Conservation (phyloP, 1,140 invertebrate species). For the Brachionus angularis region DNA sequence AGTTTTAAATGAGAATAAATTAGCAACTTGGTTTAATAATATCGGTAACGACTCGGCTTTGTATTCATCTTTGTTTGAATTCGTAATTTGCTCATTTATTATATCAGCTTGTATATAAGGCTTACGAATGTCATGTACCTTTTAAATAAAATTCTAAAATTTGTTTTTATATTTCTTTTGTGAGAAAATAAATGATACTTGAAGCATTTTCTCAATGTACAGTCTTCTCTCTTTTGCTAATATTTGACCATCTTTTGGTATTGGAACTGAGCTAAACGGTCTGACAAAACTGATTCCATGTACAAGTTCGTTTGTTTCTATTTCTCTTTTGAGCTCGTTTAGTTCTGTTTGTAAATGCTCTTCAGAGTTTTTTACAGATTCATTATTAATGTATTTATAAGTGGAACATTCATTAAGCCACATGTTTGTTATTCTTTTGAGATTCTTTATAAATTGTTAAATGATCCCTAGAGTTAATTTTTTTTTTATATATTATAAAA, state of each 20-base stretch:
- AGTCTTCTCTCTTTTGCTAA: constrained; percentile 45
- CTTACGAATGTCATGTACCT: constrained; percentile 55
- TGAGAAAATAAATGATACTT: constrained; percentile 47
- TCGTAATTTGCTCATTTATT: constrained; percentile 53
- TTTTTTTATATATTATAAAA: too few species aligned
- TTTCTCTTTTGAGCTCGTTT: constrained; percentile 53
- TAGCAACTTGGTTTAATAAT: constrained; percentile 56
- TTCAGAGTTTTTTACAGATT: constrained; percentile 50
- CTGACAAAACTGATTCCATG: constrained; percentile 49
- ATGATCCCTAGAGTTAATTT: too few species aligned
- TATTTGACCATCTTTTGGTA: constrained; percentile 43
- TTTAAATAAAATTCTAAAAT: constrained; percentile 8
- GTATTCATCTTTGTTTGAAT: constrained; percentile 51
- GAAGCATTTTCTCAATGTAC: constrained; percentile 50
- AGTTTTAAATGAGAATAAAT: constrained; percentile 45
- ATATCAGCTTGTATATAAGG: constrained; percentile 53
- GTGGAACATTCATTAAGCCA: constrained; percentile 12
- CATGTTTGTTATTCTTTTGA: too few species aligned
- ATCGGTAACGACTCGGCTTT: constrained; percentile 51
- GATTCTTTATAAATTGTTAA: too few species aligned
- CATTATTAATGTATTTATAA: constrained; percentile 37
- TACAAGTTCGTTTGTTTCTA: constrained; percentile 55
- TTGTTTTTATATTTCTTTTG: neutral
- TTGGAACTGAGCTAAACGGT: constrained; percentile 29
- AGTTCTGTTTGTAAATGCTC: constrained; percentile 51